Evolutionary conservation across 2,113 vertebrate species (phyloP).

Genomic region (Eulacestoma nigropectus): DNA sequence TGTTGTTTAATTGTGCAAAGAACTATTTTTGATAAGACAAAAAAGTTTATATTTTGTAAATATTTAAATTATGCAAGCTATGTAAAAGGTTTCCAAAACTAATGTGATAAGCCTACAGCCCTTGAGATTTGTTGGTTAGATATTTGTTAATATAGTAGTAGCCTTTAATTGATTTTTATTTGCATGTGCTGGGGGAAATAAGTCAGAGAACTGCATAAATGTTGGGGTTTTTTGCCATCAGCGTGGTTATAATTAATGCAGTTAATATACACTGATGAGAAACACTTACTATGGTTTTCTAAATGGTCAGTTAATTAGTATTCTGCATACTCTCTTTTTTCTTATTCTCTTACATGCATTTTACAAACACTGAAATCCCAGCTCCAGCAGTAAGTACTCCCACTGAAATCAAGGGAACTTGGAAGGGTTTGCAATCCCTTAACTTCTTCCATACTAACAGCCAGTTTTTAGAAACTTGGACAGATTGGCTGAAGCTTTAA

Average conservation of each 20-base stretch:
- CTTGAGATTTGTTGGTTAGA: conserved; percentile 21
- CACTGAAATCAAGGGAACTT: background rate
- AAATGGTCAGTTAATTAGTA: background rate
- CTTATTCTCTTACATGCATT: background rate
- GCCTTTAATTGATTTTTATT: conserved; percentile 11
- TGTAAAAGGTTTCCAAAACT: conserved; percentile 41
- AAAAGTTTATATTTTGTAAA: conserved; percentile 79
- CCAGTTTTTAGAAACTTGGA: background rate
- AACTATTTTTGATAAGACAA: conserved; percentile 68
- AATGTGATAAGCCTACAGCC: conserved; percentile 36
- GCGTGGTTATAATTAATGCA: conserved; percentile 14
- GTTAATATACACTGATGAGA: conserved; percentile 21
- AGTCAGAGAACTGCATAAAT: conserved; percentile 19
- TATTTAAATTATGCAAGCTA: conserved; percentile 80
- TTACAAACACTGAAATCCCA: background rate
- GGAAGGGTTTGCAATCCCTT: background rate
- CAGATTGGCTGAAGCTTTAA: background rate
- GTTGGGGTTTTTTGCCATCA: background rate
- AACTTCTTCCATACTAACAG: background rate
- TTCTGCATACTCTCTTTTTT: background rate
- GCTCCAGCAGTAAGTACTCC: background rate
- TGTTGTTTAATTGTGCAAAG: conserved; percentile 63
- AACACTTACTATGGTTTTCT: background rate
- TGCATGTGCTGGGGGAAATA: conserved; percentile 4
- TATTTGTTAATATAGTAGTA: conserved; percentile 14